phyloP scores from a whole-genome alignment of 1,140 invertebrate species.

The Dysdera silvatica region DNA sequence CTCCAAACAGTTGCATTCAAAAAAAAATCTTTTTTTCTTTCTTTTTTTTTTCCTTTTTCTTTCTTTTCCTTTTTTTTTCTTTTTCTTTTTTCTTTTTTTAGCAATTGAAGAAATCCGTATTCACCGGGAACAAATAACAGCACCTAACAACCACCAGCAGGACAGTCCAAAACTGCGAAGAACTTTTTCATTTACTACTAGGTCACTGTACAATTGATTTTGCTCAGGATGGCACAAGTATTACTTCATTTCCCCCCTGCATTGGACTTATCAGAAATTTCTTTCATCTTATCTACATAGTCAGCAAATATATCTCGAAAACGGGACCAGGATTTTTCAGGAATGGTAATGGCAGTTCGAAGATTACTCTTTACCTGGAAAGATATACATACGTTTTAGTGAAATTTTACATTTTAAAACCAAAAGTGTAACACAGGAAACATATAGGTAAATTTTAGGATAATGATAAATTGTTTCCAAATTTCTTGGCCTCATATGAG shows the following conservation, averaged over 20 bases:
- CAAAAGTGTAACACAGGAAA: too few species aligned
- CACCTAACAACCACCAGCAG: constrained; percentile 31
- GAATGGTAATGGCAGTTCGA: constrained; percentile 94
- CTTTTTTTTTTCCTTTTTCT: constrained; percentile 8
- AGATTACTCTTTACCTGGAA: constrained; percentile 91
- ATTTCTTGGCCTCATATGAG: too few species aligned
- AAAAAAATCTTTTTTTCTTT: too few species aligned
- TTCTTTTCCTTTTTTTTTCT: constrained; percentile 4
- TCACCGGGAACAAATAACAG: constrained; percentile 32
- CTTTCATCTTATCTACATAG: constrained; percentile 87
- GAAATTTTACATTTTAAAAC: background rate
- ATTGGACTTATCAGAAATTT: constrained; percentile 40
- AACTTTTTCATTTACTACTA: constrained; percentile 29
- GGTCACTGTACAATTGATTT: constrained; percentile 31
- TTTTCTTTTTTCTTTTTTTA: constrained; percentile 19
- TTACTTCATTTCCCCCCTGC: constrained; percentile 33
- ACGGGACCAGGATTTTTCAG: constrained; percentile 91
- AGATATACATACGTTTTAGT: constrained; percentile 23
- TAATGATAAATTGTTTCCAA: too few species aligned
- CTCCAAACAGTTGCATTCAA: background rate
- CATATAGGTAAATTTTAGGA: too few species aligned
- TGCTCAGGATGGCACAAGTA: constrained; percentile 28
- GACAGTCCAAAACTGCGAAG: constrained; percentile 30
- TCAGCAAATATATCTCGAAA: constrained; percentile 94
- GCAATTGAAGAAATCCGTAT: constrained; percentile 30